phyloP scores from a whole-genome alignment of 2,888 invertebrate genomes.

The Allophyes oxyacanthae region DNA sequence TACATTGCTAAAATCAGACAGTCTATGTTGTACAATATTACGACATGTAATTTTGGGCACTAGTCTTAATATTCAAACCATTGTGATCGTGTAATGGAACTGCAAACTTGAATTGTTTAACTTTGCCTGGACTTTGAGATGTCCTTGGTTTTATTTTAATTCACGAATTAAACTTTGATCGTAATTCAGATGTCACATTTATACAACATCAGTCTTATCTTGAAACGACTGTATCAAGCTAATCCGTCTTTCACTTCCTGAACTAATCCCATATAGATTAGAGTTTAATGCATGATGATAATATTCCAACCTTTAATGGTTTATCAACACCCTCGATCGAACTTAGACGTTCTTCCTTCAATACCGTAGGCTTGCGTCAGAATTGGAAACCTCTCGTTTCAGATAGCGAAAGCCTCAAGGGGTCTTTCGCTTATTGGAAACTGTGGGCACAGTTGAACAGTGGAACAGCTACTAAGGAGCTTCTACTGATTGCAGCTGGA shows the following conservation, averaged over 20 bases:
- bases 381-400: constrained; percentile 88
- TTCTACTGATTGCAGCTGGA: constrained; percentile 89
- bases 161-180: constrained; percentile 17
- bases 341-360: constrained; percentile 70
- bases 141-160: constrained; percentile 29
- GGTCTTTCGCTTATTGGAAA: constrained; percentile 84
- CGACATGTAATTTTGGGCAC: constrained; percentile 23
- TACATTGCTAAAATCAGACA: constrained; percentile 42
- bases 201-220: constrained; percentile 31
- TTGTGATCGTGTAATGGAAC: constrained; percentile 34
- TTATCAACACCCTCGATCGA: constrained; percentile 64
- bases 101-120: constrained; percentile 34
- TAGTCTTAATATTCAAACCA: constrained; percentile 29
- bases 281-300: constrained; percentile 70
- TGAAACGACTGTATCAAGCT: constrained; percentile 45
- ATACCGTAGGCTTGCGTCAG: constrained; percentile 82
- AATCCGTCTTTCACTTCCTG: constrained; percentile 42
- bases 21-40: constrained; percentile 35
- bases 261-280: constrained; percentile 51
- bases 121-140: constrained; percentile 13
- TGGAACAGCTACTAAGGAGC: constrained; percentile 86
- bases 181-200: constrained; percentile 16
- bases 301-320: constrained; percentile 71
- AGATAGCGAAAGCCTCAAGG: constrained; percentile 85
- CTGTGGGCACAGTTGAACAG: constrained; percentile 79